Evolutionary conservation across 2,888 invertebrate genomes (phyloP).

Genomic region (Melanchra persicariae): DNA sequence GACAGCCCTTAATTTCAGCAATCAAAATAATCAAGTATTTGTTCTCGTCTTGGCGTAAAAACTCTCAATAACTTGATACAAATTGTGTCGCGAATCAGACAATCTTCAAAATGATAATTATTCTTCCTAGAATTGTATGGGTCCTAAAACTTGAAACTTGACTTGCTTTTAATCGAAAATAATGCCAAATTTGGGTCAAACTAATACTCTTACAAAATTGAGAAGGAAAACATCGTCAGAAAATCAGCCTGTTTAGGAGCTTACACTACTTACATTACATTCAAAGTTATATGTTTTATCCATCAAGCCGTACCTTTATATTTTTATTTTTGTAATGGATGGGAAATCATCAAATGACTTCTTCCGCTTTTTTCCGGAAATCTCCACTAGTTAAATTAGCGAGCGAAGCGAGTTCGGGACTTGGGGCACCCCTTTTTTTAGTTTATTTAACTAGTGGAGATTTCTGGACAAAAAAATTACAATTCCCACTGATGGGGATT

Average conservation of each 20-base stretch:
- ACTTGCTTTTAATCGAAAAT: not conserved
- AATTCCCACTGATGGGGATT: no score
- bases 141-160: not conserved
- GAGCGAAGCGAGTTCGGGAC: no score
- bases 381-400: no score
- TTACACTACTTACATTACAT: no score
- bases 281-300: not conserved
- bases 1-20: not conserved
- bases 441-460: no score
- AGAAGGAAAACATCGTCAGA: not conserved
- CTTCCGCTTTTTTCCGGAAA: no score
- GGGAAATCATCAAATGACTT: no score
- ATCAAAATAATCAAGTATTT: conserved; percentile 14
- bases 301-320: no score
- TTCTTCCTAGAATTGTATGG: not conserved
- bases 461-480: no score
- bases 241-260: not conserved
- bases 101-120: conserved; percentile 5
- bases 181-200: not conserved
- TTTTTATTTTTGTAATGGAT: no score
- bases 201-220: not conserved
- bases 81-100: conserved; percentile 14
- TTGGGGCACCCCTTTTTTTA: no score
- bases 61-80: conserved; percentile 22
- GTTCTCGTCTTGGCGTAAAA: conserved; percentile 10